Evolutionary conservation across 2,888 invertebrate genomes (phyloP), one percentile per base, ranked within the genome.

Genomic region (Antitype chi): DNA sequence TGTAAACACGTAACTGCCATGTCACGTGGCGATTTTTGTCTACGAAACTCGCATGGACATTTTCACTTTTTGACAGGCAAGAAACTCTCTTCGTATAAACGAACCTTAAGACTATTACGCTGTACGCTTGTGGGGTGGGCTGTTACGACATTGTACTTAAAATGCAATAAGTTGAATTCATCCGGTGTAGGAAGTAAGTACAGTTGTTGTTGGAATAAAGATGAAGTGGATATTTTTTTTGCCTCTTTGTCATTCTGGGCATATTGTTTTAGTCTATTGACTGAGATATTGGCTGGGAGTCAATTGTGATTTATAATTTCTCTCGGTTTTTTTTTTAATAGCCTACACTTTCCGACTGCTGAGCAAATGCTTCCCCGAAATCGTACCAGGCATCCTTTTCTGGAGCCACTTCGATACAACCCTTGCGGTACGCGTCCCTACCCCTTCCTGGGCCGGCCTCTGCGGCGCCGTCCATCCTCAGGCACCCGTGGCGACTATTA

Each of bases 91-190:
- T 62, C 15, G 13, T 79, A 67, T 82, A 52, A 68, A 77, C 5
- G 5, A 2, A n/a, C 28, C 64, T 75, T n/a, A 55, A 76, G 11
- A 1, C 63, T 81, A 77, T 88, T 80, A 77, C 78, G 81, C 80
- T 80, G 25, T 59, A 17, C 59, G 67, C 71, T 15, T 32, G 60
- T 17, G 70, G 77, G 76, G 74, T 82, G 60, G 23, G 57, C 62
- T 69, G 74, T 87, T 88, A 86, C 88, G 70, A 53, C 70, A 86
- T 69, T 63, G 32, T 77, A 80, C 80, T 84, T 84, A 84, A 82
- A 87, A 80, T 86, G 78, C 78, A 77, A 80, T 86, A 80, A 85
- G 73, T 78, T 43, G 71, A 49, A 60, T 86, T 78, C 86, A 82
- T 84, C 84, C 86, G 84, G 78, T 86, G 52, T 71, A 72, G 86